Conservation (phyloP, 35 echinoderm and acorn worm species). For the Patiria miniata region DNA sequence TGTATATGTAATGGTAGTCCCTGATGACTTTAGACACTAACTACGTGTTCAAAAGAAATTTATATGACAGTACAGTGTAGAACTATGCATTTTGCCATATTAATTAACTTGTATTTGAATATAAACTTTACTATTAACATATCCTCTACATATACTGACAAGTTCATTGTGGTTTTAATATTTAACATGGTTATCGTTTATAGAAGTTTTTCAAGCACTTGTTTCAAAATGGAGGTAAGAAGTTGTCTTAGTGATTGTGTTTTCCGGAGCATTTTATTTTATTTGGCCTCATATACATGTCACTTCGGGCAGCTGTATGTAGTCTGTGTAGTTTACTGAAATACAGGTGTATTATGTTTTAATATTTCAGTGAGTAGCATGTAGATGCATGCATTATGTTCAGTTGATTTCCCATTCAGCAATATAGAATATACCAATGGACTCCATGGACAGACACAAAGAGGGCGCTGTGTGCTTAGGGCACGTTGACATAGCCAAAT, state of each 20-base stretch:
- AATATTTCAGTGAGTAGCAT: too few relatives aligned
- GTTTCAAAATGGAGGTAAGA: background rate
- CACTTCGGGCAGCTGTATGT: too few relatives aligned
- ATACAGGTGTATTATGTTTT: too few relatives aligned
- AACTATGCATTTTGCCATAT: slow-evolving; percentile 30
- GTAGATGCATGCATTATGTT: too few relatives aligned
- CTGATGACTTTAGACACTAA: slow-evolving; percentile 18
- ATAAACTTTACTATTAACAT: background rate
- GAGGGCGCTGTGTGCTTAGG: too few relatives aligned
- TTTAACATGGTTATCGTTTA: background rate
- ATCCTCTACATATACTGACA: background rate
- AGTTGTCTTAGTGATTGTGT: background rate
- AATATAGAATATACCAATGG: too few relatives aligned
- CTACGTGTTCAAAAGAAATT: slow-evolving; percentile 9
- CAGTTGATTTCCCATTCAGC: too few relatives aligned
- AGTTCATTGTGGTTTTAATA: background rate
- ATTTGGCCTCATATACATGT: background rate
- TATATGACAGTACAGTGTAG: slow-evolving; percentile 18
- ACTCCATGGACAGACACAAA: too few relatives aligned
- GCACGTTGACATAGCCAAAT: too few relatives aligned
- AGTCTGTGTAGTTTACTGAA: too few relatives aligned
- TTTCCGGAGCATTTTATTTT: background rate
- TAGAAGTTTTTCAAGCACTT: background rate
- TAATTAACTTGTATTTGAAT: background rate
- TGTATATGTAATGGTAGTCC: slow-evolving; percentile 6